A percentile compares a stretch with the other conserved stretches of the same genome.
phyloP scores from a whole-genome alignment of 2,888 invertebrate genomes.

The Cerastis leucographa region DNA sequence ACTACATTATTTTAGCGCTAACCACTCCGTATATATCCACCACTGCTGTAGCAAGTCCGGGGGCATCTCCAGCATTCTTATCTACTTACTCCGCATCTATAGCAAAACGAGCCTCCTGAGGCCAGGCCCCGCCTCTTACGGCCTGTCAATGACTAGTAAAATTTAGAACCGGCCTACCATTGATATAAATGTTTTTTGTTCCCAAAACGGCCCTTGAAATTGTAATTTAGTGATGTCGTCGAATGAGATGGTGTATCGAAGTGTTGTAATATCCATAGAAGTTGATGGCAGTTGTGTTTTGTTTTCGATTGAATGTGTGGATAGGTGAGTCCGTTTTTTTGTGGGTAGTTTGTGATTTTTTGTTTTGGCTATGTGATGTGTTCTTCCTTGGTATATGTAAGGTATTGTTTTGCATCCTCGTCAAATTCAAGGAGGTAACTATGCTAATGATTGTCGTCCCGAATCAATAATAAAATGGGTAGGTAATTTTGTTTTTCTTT shows the following conservation, averaged over 20 bases:
- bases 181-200: constrained; percentile 91
- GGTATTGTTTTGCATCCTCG: too few relatives aligned
- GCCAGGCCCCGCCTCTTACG: constrained; percentile 84
- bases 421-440: too few relatives aligned
- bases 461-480: too few relatives aligned
- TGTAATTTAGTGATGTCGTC: constrained; percentile 86
- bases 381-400: too few relatives aligned
- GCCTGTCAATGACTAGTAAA: constrained; percentile 90
- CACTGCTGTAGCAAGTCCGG: constrained; percentile 67
- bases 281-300: constrained; percentile 47
- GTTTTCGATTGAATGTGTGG: constrained; percentile 15
- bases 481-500: too few relatives aligned
- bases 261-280: constrained; percentile 67
- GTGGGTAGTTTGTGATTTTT: not conserved
- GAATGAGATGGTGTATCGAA: constrained; percentile 79
- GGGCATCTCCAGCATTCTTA: constrained; percentile 86
- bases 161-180: constrained; percentile 89
- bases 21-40: constrained; percentile 71
- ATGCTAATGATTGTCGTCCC: too few relatives aligned
- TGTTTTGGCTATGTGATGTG: not conserved
- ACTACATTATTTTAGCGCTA: constrained; percentile 11
- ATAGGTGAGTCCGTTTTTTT: not conserved
- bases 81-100: constrained; percentile 84
- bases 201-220: constrained; percentile 89
- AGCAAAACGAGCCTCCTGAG: constrained; percentile 85